Evolutionary conservation across 2,888 invertebrate species (phyloP), one percentile per base, ranked within the genome.

Genomic region (Scaptomyza reducta): DNA sequence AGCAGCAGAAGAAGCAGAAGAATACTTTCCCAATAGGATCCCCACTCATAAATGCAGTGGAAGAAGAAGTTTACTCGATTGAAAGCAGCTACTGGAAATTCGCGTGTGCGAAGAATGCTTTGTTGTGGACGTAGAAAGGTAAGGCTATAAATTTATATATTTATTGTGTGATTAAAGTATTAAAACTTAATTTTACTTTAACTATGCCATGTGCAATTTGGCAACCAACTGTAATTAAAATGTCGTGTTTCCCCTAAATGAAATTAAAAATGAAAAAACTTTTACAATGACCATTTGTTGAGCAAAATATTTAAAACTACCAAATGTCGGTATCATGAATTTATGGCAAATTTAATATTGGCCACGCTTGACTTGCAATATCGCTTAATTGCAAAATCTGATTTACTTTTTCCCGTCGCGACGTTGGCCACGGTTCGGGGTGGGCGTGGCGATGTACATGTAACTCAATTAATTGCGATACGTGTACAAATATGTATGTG

Each of bases 111-210:
- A 93, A 95, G 95, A 94, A 97, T 97, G 97, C 96, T 97, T 94
- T 97, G 97, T 95, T 97, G 97, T 95, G 97, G 97, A 94, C 96
- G 97, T 93, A 96, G 96, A 94, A 97, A 97, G 96, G 97, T 97
- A 93, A 94, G 93, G 0, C 3, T 16, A 40, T 40, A 16, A 3
- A 40, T 35, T 35, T 14, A 6, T 27, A 27, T 27, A 27, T 27
- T 7, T 4, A 27, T 27, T 27, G 6, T 27, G 7, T 27, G 7
- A 6, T 1, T 22, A 22, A 22, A 22, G 22, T 22, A 22, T 22
- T 22, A 22, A 22, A 22, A 22, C 22, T 22, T 2, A 22, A 27
- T 27, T 27, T 27, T 25, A 25, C n/a, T n/a, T n/a, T n/a, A n/a
- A n/a, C n/a, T n/a, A n/a, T n/a, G n/a, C n/a, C n/a, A n/a, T n/a